These are phyloP conservation scores for Enteromius viviparus DNA, from an alignment of 2,797 vertebrate species.

Conservation along the genomic window DNA sequence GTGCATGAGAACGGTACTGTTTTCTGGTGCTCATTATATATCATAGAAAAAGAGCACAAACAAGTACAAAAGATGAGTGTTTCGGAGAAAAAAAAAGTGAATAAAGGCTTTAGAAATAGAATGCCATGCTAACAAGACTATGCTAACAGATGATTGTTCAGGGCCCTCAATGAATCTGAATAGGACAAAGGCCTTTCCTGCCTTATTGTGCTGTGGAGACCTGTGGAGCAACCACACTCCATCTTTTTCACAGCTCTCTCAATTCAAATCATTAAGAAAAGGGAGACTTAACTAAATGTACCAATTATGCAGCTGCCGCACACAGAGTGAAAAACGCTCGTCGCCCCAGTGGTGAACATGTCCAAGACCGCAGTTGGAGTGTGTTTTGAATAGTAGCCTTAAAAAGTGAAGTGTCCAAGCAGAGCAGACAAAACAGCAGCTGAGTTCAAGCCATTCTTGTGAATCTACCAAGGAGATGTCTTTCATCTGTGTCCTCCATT, in stretches of 20 bases:
- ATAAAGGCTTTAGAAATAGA: slow-evolving; percentile 49
- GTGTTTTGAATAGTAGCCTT: slow-evolving; percentile 49
- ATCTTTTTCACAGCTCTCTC: slow-evolving; percentile 52
- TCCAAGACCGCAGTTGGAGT: slow-evolving; percentile 47
- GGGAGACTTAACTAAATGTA: slow-evolving; percentile 55
- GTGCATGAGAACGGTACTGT: slow-evolving; percentile 18
- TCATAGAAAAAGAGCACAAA: slow-evolving; percentile 22
- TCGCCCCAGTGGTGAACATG: slow-evolving; percentile 45
- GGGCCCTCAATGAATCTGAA: slow-evolving; percentile 52
- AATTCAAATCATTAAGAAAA: slow-evolving; percentile 57
- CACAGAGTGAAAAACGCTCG: slow-evolving; percentile 54
- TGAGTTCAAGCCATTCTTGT: slow-evolving; percentile 40
- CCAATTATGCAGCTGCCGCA: slow-evolving; percentile 62
- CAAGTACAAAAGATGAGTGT: slow-evolving; percentile 50
- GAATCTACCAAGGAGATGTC: slow-evolving; percentile 13
- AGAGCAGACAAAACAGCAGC: slow-evolving; percentile 25
- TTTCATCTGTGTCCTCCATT: slow-evolving; percentile 33
- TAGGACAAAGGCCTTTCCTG: slow-evolving; percentile 54
- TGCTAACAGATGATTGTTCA: slow-evolving; percentile 50
- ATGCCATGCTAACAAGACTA: slow-evolving; percentile 58
- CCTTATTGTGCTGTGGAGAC: slow-evolving; percentile 61
- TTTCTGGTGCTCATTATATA: slow-evolving; percentile 35
- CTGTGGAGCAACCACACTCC: slow-evolving; percentile 57
- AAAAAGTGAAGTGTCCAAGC: slow-evolving; percentile 46
- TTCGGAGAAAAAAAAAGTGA: slow-evolving; percentile 14